Conservation (phyloP, 2,797 vertebrate species). For the Tinamus major region DNA sequence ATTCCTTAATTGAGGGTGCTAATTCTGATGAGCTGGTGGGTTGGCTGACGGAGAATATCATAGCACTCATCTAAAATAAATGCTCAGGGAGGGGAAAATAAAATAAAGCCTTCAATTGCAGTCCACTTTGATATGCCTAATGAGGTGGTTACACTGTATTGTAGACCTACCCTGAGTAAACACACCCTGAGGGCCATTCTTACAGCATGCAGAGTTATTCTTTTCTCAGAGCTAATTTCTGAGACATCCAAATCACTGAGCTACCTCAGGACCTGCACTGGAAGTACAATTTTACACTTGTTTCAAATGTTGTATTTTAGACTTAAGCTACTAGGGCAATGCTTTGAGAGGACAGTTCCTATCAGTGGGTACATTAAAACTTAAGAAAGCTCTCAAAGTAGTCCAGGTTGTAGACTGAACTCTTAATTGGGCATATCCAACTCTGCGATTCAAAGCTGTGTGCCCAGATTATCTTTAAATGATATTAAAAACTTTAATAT, state of each 20-base stretch:
- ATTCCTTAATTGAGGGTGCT: neutral
- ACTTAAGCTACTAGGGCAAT: neutral
- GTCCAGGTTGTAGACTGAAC: neutral
- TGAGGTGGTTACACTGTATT: accelerated
- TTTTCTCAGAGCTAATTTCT: neutral
- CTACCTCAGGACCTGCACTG: neutral
- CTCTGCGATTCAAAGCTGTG: neutral
- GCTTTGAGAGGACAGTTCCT: neutral
- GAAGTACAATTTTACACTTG: neutral
- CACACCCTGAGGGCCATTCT: neutral
- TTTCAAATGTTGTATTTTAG: neutral
- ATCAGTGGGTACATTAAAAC: neutral
- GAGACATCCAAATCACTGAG: neutral
- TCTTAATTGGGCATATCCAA: accelerated
- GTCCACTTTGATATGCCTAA: neutral
- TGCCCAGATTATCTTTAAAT: neutral
- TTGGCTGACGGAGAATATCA: neutral
- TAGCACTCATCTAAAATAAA: neutral
- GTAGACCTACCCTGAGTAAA: neutral
- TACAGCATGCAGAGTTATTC: neutral
- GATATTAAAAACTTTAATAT: neutral
- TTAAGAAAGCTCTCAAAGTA: neutral
- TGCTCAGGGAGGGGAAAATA: neutral
- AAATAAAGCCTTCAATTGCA: neutral
- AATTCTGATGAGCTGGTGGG: neutral